A percentile compares a stretch with the other conserved stretches of the same genome.
Conservation (phyloP, 2,113 vertebrate species). For the Sylvia atricapilla region DNA sequence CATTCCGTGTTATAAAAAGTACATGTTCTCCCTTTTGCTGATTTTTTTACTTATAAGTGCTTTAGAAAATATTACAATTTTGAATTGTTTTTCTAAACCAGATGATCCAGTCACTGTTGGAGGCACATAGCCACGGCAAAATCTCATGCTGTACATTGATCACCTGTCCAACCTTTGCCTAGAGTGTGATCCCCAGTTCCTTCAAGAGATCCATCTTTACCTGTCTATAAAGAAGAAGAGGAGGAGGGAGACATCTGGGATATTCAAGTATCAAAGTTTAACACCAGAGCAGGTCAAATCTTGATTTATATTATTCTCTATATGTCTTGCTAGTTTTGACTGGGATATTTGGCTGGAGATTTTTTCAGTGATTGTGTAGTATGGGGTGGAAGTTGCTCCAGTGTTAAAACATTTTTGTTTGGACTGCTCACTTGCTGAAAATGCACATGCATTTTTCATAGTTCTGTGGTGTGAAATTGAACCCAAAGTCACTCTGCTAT, state of each 20-base stretch:
- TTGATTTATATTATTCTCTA: conserved; percentile 68
- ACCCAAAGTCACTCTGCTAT: not conserved
- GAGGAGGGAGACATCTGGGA: conserved; percentile 80
- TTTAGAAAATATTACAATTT: conserved; percentile 57
- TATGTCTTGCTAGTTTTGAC: conserved; percentile 12
- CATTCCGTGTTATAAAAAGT: not conserved
- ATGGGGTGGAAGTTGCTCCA: not conserved
- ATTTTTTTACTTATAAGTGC: not conserved
- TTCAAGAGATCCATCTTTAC: conserved; percentile 83
- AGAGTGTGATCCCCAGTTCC: conserved; percentile 84
- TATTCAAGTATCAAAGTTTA: conserved; percentile 79
- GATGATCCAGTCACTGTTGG: conserved; percentile 94
- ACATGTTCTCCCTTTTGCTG: not conserved
- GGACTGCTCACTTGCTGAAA: not conserved
- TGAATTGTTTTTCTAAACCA: conserved; percentile 74
- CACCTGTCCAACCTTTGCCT: conserved; percentile 90
- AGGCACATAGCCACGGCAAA: conserved; percentile 90
- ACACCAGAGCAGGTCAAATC: conserved; percentile 85
- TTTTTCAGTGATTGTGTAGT: not conserved
- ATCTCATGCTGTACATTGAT: conserved; percentile 89
- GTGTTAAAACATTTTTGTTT: not conserved
- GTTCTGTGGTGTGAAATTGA: not conserved
- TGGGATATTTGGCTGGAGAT: not conserved
- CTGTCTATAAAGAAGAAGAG: conserved; percentile 81
- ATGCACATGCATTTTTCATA: not conserved